phyloP scores from a whole-genome alignment of 2,888 invertebrate genomes.

The Laspeyria flexula region DNA sequence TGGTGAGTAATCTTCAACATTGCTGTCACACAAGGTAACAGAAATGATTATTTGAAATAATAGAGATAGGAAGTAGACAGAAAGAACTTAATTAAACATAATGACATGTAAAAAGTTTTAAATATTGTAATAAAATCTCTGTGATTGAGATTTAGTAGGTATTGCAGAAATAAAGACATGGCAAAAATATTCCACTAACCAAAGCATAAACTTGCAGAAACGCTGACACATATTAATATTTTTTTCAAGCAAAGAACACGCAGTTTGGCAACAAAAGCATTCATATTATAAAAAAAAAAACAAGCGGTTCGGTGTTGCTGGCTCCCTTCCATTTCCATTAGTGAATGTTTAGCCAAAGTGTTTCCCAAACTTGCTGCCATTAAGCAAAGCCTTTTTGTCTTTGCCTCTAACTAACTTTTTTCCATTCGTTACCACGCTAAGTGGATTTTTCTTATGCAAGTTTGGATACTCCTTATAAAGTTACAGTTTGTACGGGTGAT shows the following conservation, averaged over 20 bases:
- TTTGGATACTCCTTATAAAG: conserved; percentile 24
- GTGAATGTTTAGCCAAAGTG: conserved; percentile 84
- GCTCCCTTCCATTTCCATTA: conserved; percentile 85
- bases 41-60: no score
- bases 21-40: no score
- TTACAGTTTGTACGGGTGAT: conserved; percentile 23
- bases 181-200: no score
- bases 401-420: conserved; percentile 72
- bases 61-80: no score
- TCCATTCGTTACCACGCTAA: conserved; percentile 68
- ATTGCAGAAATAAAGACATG: no score
- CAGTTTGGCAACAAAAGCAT: conserved; percentile 73
- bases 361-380: conserved; percentile 82
- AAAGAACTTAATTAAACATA: no score
- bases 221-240: conserved; percentile 18
- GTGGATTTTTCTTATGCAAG: conserved; percentile 70
- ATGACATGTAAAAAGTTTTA: no score
- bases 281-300: conserved; percentile 66
- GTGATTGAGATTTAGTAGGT: no score
- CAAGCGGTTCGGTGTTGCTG: conserved; percentile 68
- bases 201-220: conserved; percentile 2
- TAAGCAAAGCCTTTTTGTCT: conserved; percentile 78
- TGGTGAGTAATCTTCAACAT: no score
- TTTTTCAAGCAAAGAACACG: conserved; percentile 44
- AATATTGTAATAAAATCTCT: no score